Percentiles rank a stretch among this genome's conserved stretches.
These are phyloP conservation scores for Sebastes jordani DNA, from an alignment of 2,797 vertebrate genomes.

Conservation along the genomic window DNA sequence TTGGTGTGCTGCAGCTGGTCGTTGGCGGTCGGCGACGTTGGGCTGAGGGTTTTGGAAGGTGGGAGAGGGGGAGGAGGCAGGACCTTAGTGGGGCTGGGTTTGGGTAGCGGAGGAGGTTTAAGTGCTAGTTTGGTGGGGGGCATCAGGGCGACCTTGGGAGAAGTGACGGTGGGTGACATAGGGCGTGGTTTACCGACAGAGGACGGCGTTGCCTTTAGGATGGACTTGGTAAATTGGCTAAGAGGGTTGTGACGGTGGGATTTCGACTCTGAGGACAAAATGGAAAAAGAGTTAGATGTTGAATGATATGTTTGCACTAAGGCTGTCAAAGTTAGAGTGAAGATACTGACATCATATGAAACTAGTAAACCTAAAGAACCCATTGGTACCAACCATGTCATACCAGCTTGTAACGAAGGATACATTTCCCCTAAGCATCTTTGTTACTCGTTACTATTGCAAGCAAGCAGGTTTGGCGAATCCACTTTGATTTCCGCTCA, in stretches of 20 bases:
- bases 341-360: no score
- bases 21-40: not conserved
- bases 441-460: no score
- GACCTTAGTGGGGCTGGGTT: slow-evolving; percentile 35
- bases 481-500: no score
- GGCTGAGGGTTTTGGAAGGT: slow-evolving; percentile 52
- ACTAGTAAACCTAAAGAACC: no score
- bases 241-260: slow-evolving; percentile 24
- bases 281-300: not conserved
- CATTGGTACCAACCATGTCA: no score
- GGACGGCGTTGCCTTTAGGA: slow-evolving; percentile 40
- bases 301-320: not conserved
- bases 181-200: slow-evolving; percentile 28
- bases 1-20: slow-evolving; percentile 46
- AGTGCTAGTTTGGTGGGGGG: slow-evolving; percentile 45
- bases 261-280: slow-evolving; percentile 59
- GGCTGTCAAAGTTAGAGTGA: not conserved
- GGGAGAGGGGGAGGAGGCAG: slow-evolving; percentile 28
- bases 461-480: no score
- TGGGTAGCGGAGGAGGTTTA: slow-evolving; percentile 55
- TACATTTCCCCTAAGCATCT: no score
- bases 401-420: no score
- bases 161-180: not conserved
- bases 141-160: slow-evolving; percentile 51
- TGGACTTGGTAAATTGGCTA: slow-evolving; percentile 39